Evolutionary conservation across 1,140 invertebrate genomes (phyloP), one percentile per base, ranked within the genome.

Genomic region (Rhyacophila brunnea): DNA sequence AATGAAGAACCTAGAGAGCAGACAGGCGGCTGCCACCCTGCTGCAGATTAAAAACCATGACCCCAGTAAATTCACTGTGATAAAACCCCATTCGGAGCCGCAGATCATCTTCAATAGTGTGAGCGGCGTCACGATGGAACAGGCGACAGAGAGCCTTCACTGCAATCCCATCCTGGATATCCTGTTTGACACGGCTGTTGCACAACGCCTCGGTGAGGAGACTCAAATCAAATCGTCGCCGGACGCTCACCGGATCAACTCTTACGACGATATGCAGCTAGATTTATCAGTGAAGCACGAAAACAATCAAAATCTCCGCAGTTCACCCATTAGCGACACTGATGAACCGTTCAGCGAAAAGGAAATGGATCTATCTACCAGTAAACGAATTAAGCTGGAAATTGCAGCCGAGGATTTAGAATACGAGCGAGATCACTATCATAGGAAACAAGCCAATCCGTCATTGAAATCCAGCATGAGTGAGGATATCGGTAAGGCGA

Each of bases 31-130:
- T 34, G 77, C 77, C 15, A 77, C 77, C 58, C 67, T 79, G 11
- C 62, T 79, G 28, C 76, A 78, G 56, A 79, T 79, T 42, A 79
- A 79, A 67, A 78, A 79, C 64, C 74, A 79, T 67, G 77, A 78
- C 56, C 76, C 76, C 19, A 72, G 62, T 48, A 78, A 79, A 66
- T 79, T 77, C 64, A 68, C 67, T 23, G 68, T 75, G 17, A 76
- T 78, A 66, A 75, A 77, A 66, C 73, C 77, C 38, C 72, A 71
- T 35, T 71, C 70, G 49, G 62, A 62, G 46, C 62, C 62, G 50
- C 74, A 75, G 63, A 78, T 78, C 65, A 74, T 73, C 68, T 79
- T 77, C 67, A 78, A 77, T 67, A 79, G 68, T 57, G 71, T 76
- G 43, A 72, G 71, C 65, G 68, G 78, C 61, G 73, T 74, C 64